Conservation (phyloP, 2,113 vertebrate genomes). For the human region GRCh38 chr20:7760001-7760500, state of each 20-base stretch:
- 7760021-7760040: neutral
- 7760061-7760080: neutral
- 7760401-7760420: neutral
- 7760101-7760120: neutral
- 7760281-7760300: neutral
- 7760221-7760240: neutral
- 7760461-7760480: neutral
- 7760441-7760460: neutral
- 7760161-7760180: neutral
- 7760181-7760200: neutral
- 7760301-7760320: neutral
- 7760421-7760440: neutral
- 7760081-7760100: neutral
- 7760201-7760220: neutral
- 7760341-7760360: neutral
- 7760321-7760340: neutral
- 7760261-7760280: neutral
- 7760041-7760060: neutral
- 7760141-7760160: neutral
- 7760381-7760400: neutral
- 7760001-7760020: neutral
- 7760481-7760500: neutral
- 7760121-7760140: neutral
- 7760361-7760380: accelerated
- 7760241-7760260: neutral